Percentiles rank a stretch among this genome's conserved stretches.
Evolutionary conservation across 64 coral and sea anemone species (phyloP).

Genomic region (Dendrophyllia cribrosa): DNA sequence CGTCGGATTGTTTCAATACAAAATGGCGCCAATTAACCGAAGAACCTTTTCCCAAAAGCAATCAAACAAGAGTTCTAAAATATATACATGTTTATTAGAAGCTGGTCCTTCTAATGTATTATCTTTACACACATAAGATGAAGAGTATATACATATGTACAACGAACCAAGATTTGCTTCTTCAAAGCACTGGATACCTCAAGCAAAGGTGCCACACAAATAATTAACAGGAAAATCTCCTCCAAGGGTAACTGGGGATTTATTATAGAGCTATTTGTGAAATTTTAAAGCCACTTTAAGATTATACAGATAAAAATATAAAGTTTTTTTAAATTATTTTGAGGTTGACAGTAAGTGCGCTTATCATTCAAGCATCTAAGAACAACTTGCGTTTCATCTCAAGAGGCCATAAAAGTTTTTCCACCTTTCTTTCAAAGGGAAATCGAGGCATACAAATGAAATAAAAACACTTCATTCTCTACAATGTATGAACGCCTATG

Average conservation of each 20-base stretch:
- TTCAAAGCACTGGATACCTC: background rate
- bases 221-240: too few species aligned
- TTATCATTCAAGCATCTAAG: background rate
- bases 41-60: background rate
- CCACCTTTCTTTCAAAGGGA: background rate
- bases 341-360: too few species aligned
- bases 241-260: too few species aligned
- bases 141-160: constrained; percentile 13
- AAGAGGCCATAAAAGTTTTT: background rate
- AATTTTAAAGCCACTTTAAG: too few species aligned
- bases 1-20: too few species aligned
- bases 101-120: background rate
- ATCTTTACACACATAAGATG: background rate
- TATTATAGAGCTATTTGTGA: too few species aligned
- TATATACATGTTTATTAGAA: background rate
- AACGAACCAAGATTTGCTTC: background rate
- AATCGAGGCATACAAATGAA: background rate
- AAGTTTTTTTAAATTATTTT: too few species aligned
- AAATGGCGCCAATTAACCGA: too few species aligned
- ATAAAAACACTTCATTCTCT: background rate
- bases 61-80: background rate
- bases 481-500: background rate
- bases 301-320: too few species aligned
- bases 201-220: too few species aligned
- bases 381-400: background rate